These are phyloP conservation scores for Vireo altiloquus DNA, from an alignment of 2,113 vertebrate species.

Conservation along the genomic window DNA sequence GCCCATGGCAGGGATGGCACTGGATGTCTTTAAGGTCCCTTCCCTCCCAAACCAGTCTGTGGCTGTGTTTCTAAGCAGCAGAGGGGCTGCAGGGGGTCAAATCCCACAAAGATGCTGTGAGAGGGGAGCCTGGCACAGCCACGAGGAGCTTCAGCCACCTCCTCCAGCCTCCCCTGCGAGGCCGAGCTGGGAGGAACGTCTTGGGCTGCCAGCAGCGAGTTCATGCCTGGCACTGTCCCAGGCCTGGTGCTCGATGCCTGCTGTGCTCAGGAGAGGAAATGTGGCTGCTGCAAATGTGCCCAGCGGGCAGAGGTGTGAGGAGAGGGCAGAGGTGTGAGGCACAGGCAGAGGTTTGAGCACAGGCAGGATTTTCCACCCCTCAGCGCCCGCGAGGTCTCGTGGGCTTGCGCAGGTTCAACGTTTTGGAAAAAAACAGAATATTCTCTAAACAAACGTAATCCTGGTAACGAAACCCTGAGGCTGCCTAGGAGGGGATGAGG, in stretches of 20 bases:
- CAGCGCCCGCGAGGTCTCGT: rapidly evolving
- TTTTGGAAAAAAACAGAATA: not conserved
- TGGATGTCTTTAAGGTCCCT: too few relatives aligned
- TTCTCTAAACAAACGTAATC: not conserved
- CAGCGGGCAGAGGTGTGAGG: too few relatives aligned
- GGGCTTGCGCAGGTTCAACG: not conserved
- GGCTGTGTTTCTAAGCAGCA: not conserved
- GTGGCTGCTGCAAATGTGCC: not conserved
- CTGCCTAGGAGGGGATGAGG: not conserved
- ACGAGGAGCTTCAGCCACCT: not conserved
- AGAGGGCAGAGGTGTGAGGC: too few relatives aligned
- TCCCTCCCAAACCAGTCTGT: not conserved
- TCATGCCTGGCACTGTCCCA: not conserved
- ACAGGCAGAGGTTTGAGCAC: not conserved
- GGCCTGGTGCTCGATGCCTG: not conserved
- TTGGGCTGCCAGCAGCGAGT: not conserved
- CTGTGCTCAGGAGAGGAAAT: rapidly evolving
- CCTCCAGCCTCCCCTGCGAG: not conserved
- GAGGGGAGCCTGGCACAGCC: not conserved
- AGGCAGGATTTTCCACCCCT: not conserved
- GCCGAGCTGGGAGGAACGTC: not conserved
- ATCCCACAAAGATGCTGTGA: not conserved
- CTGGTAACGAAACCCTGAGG: not conserved
- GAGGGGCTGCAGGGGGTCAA: not conserved
- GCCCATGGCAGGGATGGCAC: not conserved